Conservation (phyloP, 1,140 invertebrate species). For the Diachasmimorpha longicaudata region DNA sequence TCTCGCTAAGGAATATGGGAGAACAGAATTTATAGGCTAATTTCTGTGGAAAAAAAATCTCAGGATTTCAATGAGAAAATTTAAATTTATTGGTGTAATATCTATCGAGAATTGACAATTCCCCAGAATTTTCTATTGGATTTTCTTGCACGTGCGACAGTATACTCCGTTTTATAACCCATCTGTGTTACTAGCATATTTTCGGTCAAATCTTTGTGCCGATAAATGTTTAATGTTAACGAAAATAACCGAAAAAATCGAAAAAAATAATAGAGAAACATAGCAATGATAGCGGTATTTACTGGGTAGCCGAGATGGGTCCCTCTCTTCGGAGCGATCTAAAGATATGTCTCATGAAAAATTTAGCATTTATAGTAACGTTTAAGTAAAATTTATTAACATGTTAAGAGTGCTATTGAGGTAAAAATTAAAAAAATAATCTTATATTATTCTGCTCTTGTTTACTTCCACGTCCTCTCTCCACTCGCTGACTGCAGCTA, state of each 20-base stretch:
- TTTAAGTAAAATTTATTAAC: neutral
- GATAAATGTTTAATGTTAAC: slow-evolving; percentile 33
- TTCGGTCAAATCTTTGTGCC: slow-evolving; percentile 16
- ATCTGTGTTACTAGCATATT: slow-evolving; percentile 23
- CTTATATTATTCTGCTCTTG: neutral
- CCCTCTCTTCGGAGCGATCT: neutral
- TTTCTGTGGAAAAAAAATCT: too few relatives aligned
- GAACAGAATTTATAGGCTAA: too few relatives aligned
- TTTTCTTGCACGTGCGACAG: neutral
- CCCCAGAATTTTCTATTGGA: too few relatives aligned
- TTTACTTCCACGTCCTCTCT: too few relatives aligned
- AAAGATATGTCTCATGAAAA: neutral
- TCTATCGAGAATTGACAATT: too few relatives aligned
- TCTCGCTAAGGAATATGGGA: too few relatives aligned
- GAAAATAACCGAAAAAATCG: slow-evolving; percentile 26
- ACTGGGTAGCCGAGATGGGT: neutral
- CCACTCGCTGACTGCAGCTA: too few relatives aligned
- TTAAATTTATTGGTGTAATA: too few relatives aligned
- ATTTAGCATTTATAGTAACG: neutral
- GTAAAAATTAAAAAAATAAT: neutral
- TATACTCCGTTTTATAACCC: neutral
- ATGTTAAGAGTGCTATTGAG: neutral
- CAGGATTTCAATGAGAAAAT: too few relatives aligned
- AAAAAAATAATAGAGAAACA: neutral
- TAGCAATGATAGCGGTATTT: neutral